Conservation (phyloP, 2,888 invertebrate species). For the Gymnocheta viridis region DNA sequence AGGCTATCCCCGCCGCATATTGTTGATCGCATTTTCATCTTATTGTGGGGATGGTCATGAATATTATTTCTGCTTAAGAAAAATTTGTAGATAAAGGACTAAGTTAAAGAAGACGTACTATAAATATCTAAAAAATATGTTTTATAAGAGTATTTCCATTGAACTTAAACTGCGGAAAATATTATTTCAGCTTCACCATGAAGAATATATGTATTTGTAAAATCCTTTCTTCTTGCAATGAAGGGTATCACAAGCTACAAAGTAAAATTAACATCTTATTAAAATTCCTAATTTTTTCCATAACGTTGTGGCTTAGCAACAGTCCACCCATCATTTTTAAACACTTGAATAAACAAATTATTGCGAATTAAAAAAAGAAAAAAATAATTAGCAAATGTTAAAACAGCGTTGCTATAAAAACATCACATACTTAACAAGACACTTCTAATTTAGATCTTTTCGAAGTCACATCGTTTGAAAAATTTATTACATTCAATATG, state of each 20-base stretch:
- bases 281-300: not conserved
- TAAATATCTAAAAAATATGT: not conserved
- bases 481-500: not conserved
- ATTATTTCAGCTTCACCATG: not conserved
- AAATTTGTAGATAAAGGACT: too few species aligned
- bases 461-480: not conserved
- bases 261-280: slow-evolving; percentile 17
- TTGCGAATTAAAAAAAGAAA: not conserved
- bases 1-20: too few species aligned
- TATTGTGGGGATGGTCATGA: too few species aligned
- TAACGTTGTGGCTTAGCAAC: not conserved
- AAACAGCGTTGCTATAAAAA: slow-evolving; percentile 14
- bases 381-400: not conserved
- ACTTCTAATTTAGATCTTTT: slow-evolving; percentile 11
- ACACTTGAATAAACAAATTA: slow-evolving; percentile 39
- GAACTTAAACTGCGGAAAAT: not conserved
- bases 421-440: not conserved
- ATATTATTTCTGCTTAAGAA: too few species aligned
- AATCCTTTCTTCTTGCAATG: not conserved
- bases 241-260: not conserved
- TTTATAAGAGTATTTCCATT: not conserved
- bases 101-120: too few species aligned
- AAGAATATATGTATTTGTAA: not conserved
- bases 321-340: not conserved
- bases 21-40: too few species aligned